Base-by-base conservation (phyloP, 1,140 invertebrate species). In the Zaprionus ornatus region DNA sequence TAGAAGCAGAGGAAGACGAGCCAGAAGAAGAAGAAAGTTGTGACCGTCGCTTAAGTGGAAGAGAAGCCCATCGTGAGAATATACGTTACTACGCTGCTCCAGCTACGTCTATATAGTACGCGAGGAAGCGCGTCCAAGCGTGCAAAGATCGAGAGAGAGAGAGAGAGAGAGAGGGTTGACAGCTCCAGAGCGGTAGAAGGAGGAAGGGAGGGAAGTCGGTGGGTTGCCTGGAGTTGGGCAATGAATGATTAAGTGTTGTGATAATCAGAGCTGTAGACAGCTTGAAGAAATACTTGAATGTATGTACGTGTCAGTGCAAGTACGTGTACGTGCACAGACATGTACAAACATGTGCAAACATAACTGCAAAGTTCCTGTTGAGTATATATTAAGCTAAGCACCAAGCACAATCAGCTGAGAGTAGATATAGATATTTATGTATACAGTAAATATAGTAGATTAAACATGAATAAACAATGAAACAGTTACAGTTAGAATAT, bases 181-280 rank as follows among this genome's bases (percentile, higher is more conserved):
- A 56, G 57, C 27, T 37, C 27, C 27, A 29, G 61, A 27, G 37
- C 13, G 19, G 37, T 9, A 25, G 29, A 74, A 32, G 25, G 13
- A 56, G 4, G 17, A 29, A 48, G 61, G 27, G 19, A 73, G 45
- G 4, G 32, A 52, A 48, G 54, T 32, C 32, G 55, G 54, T n/a
- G 37, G 64, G 19, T 15, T 45, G 17, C n/a, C 17, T 59, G 29
- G 52, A 65, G 61, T 54, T 52, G 42, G 37, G 37, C 54, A 64
- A 64, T 67, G 52, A 74, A 80, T 81, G 82, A 81, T 85, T 70
- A 77, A 79, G 56, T 64, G 68, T 56, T 48, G 52, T 56, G 79
- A 86, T 85, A 86, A 82, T 86, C 75, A 80, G 59, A 67, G 40
- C 79, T 67, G 79, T 55, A 69, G 75, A 86, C 82, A 69, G 75